These are phyloP conservation scores for Lampris megalopsis DNA, from an alignment of 2,113 vertebrate species.

Conservation along the genomic window DNA sequence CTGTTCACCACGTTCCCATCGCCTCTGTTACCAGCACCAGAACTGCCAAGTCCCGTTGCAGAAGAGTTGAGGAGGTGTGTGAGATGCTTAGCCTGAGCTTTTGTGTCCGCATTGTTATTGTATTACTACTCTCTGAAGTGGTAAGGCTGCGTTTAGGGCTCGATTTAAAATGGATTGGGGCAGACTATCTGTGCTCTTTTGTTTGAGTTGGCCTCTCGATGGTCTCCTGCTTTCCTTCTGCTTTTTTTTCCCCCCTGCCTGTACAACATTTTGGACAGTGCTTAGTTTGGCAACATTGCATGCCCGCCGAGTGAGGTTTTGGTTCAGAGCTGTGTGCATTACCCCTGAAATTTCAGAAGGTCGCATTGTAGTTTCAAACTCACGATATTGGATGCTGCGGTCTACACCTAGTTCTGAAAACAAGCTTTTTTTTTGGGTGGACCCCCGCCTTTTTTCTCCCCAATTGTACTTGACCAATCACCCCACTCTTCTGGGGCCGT, in stretches of 20 bases:
- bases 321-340: conserved; percentile 50
- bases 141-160: conserved; percentile 41
- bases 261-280: conserved; percentile 74
- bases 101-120: conserved; percentile 40
- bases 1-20: conserved; percentile 9
- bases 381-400: conserved; percentile 44
- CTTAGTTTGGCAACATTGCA: conserved; percentile 69
- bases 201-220: conserved; percentile 52
- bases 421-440: too few species aligned
- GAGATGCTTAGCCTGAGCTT: conserved; percentile 36
- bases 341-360: conserved; percentile 65
- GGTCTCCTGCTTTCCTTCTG: conserved; percentile 52
- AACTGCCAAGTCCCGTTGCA: conserved; percentile 29
- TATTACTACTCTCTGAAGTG: conserved; percentile 47
- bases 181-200: conserved; percentile 50
- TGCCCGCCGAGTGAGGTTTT: conserved; percentile 71
- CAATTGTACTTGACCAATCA: too few species aligned
- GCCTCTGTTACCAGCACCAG: conserved; percentile 47
- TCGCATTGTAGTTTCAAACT: conserved; percentile 44
- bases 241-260: conserved; percentile 62
- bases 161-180: conserved; percentile 49
- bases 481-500: too few species aligned
- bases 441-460: too few species aligned
- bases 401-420: conserved; percentile 25
- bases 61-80: conserved; percentile 25